phyloP scores from a whole-genome alignment of 1,140 invertebrate genomes.

The Drosophila ercepeae region DNA sequence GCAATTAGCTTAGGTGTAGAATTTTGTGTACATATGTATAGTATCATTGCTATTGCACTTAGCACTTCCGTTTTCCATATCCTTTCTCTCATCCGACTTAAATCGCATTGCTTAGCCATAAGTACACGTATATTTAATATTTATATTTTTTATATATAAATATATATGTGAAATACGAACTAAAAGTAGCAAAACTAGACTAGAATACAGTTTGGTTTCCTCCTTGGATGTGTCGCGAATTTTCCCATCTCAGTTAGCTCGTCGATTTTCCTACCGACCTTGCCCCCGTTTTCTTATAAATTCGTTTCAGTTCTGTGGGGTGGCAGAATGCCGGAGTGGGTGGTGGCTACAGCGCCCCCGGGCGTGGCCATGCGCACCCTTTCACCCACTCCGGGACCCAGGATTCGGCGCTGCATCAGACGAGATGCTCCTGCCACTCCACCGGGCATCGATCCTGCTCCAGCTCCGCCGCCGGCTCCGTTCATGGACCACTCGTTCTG shows the following conservation, averaged over 20 bases:
- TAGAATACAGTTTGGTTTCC: constrained; percentile 77
- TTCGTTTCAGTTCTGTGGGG: constrained; percentile 84
- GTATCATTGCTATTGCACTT: constrained; percentile 38
- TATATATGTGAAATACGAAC: constrained; percentile 21
- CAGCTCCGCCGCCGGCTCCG: not conserved
- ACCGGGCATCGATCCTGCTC: not conserved
- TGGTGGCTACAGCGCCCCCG: constrained; percentile 49
- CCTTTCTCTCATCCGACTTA: constrained; percentile 19
- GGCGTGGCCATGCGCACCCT: constrained; percentile 69
- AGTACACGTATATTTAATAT: constrained; percentile 4
- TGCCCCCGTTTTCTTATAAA: constrained; percentile 70
- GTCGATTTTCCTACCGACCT: not conserved
- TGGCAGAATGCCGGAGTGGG: constrained; percentile 36
- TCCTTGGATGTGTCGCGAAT: constrained; percentile 7
- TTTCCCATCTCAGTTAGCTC: not conserved
- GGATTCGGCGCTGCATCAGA: constrained; percentile 54
- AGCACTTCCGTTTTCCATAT: not conserved
- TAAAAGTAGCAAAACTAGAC: constrained; percentile 55
- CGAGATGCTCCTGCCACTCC: not conserved
- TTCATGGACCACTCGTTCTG: constrained; percentile 86
- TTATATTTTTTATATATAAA: constrained; percentile 9
- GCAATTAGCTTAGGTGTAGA: constrained; percentile 54
- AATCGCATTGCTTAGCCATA: constrained; percentile 45
- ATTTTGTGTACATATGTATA: constrained; percentile 49
- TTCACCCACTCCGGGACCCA: constrained; percentile 73